Evolutionary conservation across 2,797 vertebrate genomes (phyloP).

Genomic region (Silurus aristotelis): DNA sequence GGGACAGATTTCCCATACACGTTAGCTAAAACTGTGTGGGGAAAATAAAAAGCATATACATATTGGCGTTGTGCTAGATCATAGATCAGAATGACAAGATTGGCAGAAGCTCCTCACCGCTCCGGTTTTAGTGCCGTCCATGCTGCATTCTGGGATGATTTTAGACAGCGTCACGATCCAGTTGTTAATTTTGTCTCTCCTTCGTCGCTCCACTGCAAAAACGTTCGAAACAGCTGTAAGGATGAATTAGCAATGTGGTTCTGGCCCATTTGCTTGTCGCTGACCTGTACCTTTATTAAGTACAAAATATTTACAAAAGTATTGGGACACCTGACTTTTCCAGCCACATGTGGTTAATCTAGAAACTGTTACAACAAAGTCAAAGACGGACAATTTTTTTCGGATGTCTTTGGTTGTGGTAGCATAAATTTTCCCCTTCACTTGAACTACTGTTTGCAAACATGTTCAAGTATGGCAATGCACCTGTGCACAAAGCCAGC

Average conservation of each 20-base stretch:
- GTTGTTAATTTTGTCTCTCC: constrained; percentile 95
- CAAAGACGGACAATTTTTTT: too few species aligned
- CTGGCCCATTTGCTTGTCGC: too few species aligned
- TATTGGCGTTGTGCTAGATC: not conserved
- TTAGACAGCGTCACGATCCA: constrained; percentile 93
- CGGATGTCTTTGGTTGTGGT: too few species aligned
- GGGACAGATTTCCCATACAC: not conserved
- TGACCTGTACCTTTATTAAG: too few species aligned
- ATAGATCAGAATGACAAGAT: not conserved
- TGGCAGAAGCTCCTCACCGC: constrained; percentile 72
- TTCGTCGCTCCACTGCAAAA: constrained; percentile 82
- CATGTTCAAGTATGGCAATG: too few species aligned
- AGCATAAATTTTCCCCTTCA: too few species aligned
- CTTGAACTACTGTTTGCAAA: too few species aligned
- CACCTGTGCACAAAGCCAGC: too few species aligned
- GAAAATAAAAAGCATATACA: not conserved
- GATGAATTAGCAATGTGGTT: not conserved
- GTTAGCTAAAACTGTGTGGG: not conserved
- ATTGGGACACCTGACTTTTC: too few species aligned
- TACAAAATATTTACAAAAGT: too few species aligned
- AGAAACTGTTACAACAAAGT: too few species aligned
- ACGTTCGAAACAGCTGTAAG: not conserved
- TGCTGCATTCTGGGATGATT: constrained; percentile 89
- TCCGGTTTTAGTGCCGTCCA: constrained; percentile 87
- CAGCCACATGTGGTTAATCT: too few species aligned